Conservation (phyloP, 2,113 vertebrate genomes). For the Urocitellus parryii region DNA sequence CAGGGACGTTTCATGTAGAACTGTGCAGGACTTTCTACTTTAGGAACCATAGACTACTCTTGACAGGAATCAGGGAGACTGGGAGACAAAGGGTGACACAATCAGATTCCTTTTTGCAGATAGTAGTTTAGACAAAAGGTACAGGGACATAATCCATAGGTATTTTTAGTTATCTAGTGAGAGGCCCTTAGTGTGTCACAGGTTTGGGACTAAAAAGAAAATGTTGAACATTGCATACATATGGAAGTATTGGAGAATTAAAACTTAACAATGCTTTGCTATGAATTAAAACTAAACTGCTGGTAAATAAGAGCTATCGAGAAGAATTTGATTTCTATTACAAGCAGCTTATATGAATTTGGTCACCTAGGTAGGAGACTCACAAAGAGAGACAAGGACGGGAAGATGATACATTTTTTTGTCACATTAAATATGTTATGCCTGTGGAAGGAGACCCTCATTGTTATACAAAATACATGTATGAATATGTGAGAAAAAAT, state of each 20-base stretch:
- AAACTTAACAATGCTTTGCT: neutral
- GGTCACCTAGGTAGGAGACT: neutral
- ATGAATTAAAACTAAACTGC: neutral
- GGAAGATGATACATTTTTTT: neutral
- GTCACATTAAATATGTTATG: neutral
- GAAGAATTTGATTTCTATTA: neutral
- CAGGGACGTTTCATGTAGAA: accelerated
- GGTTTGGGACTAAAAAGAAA: neutral
- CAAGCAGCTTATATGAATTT: neutral
- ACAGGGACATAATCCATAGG: neutral
- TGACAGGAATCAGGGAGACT: neutral
- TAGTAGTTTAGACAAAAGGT: neutral
- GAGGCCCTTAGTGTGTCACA: neutral
- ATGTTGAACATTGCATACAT: neutral
- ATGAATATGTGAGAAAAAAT: too few species aligned
- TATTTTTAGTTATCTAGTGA: neutral
- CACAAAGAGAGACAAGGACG: neutral
- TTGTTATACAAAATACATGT: too few species aligned
- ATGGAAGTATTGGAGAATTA: neutral
- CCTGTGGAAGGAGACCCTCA: too few species aligned
- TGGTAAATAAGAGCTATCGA: neutral
- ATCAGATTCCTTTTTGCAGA: neutral
- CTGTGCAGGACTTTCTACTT: neutral
- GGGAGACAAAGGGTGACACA: neutral
- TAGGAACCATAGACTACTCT: neutral